These are phyloP conservation scores for Perca schrenkii DNA, from an alignment of 2,113 vertebrate species.

Conservation along the genomic window DNA sequence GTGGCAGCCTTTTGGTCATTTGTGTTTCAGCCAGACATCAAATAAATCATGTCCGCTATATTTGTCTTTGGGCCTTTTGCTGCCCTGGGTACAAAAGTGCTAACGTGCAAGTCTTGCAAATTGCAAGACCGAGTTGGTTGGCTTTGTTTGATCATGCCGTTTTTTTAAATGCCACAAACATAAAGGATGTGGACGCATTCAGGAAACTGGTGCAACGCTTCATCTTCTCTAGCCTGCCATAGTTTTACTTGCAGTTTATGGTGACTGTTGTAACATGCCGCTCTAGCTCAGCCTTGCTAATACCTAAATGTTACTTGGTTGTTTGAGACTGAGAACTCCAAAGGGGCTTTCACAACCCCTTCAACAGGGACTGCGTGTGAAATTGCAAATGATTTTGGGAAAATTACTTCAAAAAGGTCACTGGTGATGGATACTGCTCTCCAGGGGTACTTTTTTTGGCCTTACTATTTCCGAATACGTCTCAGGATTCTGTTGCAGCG, in stretches of 20 bases:
- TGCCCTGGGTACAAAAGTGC: neutral
- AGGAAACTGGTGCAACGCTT: conserved; percentile 53
- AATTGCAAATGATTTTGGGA: conserved; percentile 71
- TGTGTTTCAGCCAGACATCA: conserved; percentile 15
- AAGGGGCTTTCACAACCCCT: conserved; percentile 36
- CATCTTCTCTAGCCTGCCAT: conserved; percentile 2
- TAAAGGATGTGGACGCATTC: conserved; percentile 51
- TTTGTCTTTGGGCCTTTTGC: conserved; percentile 1
- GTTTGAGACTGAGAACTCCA: conserved; percentile 42
- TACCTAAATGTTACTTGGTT: conserved; percentile 13
- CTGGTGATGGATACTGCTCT: conserved; percentile 48
- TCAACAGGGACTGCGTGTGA: conserved; percentile 37
- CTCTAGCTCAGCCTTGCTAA: conserved; percentile 15
- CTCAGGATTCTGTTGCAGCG: conserved; percentile 67
- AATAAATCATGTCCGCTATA: neutral
- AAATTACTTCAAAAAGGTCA: conserved; percentile 71
- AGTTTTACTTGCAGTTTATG: conserved; percentile 24
- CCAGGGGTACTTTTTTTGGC: conserved; percentile 22
- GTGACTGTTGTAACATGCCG: neutral
- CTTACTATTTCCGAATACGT: conserved; percentile 50
- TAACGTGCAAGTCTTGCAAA: neutral
- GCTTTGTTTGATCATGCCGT: conserved; percentile 29
- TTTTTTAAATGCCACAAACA: conserved; percentile 24
- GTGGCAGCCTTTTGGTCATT: neutral
- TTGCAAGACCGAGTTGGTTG: neutral